Conservation (phyloP, 2,113 vertebrate species). For the Spermophilus dauricus region DNA sequence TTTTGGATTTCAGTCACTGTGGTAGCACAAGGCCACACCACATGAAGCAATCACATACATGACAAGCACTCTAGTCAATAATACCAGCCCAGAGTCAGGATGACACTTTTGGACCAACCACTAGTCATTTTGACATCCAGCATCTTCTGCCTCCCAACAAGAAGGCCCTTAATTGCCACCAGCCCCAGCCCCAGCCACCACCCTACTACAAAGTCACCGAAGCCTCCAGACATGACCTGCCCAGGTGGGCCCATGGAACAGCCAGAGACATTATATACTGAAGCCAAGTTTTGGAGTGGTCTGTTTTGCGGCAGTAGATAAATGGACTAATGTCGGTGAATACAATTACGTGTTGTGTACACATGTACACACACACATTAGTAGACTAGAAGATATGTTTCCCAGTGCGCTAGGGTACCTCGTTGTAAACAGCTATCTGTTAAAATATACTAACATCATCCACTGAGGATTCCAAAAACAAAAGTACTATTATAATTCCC, state of each 20-base stretch:
- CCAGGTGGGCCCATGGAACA: neutral
- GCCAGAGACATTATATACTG: neutral
- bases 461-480: neutral
- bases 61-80: neutral
- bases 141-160: neutral
- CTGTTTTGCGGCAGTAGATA: neutral
- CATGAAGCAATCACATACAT: neutral
- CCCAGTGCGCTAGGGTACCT: neutral
- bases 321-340: neutral
- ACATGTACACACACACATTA: fast-evolving
- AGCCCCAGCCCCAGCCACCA: neutral
- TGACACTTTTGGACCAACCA: neutral
- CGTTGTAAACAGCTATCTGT: neutral
- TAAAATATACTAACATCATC: neutral
- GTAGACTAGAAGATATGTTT: neutral
- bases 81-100: neutral
- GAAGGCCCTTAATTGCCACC: neutral
- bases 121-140: neutral
- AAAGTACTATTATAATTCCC: neutral
- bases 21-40: neutral
- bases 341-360: neutral
- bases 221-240: neutral
- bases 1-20: neutral
- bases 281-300: neutral
- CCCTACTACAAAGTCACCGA: neutral